Conservation (phyloP, 2,113 vertebrate genomes). For the Nothobranchius kuhntae region DNA sequence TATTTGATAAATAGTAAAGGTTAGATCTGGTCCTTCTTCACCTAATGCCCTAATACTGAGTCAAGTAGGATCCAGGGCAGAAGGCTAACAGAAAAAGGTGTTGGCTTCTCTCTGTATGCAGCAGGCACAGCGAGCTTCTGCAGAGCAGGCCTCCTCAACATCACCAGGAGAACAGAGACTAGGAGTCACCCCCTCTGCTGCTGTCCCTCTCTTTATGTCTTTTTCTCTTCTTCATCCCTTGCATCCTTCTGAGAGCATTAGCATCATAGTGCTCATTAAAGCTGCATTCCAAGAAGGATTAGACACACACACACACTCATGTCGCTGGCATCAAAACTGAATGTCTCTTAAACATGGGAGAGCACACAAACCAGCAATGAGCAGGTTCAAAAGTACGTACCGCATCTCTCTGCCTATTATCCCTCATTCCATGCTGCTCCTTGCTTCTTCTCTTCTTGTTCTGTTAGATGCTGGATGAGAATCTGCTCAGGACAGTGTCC, state of each 20-base stretch:
- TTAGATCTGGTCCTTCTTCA: too few species aligned
- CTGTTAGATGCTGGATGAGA: slow-evolving; percentile 81
- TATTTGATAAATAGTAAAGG: too few species aligned
- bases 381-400: slow-evolving; percentile 78
- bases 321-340: slow-evolving; percentile 19
- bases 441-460: slow-evolving; percentile 75
- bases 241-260: slow-evolving; percentile 9
- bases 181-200: slow-evolving; percentile 41
- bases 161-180: slow-evolving; percentile 48
- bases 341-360: slow-evolving; percentile 9
- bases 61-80: background rate
- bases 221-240: background rate
- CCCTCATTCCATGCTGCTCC: slow-evolving; percentile 76
- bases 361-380: slow-evolving; percentile 44
- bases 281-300: slow-evolving; percentile 47
- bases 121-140: slow-evolving; percentile 50
- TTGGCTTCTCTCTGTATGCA: slow-evolving; percentile 61
- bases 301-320: slow-evolving; percentile 34
- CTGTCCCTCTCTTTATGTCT: slow-evolving; percentile 2
- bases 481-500: slow-evolving; percentile 78
- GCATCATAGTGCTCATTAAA: slow-evolving; percentile 51
- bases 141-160: slow-evolving; percentile 70
- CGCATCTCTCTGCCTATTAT: slow-evolving; percentile 75
- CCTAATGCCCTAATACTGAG: too few species aligned
- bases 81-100: slow-evolving; percentile 26